Conservation (phyloP, 1,140 invertebrate species). For the Lepidurus arcticus region DNA sequence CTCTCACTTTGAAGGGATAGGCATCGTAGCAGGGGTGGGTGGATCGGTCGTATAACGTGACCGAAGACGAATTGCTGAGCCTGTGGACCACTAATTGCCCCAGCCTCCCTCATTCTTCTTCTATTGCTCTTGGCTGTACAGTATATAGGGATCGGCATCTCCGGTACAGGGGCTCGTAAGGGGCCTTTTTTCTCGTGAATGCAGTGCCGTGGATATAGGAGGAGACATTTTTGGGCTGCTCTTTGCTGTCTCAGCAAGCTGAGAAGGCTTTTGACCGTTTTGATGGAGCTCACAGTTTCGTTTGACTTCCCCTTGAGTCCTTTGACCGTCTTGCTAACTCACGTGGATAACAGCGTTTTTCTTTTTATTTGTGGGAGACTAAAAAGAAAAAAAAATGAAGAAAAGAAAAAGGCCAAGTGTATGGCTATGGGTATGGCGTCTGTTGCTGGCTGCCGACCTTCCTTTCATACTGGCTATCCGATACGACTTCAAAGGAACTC, state of each 20-base stretch:
- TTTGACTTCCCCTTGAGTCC: slow-evolving; percentile 9
- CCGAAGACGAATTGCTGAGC: slow-evolving; percentile 21
- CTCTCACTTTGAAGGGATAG: not conserved
- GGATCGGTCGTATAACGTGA: not conserved
- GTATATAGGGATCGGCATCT: no score
- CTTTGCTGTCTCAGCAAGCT: slow-evolving; percentile 5
- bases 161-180: not conserved
- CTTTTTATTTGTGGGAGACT: not conserved
- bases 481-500: slow-evolving; percentile 14
- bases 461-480: slow-evolving; percentile 21
- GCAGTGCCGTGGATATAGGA: not conserved
- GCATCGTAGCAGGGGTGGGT: not conserved
- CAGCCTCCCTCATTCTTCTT: not conserved
- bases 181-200: not conserved
- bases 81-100: slow-evolving; percentile 2
- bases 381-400: not conserved
- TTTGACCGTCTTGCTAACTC: slow-evolving; percentile 15
- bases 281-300: not conserved
- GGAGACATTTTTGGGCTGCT: not conserved
- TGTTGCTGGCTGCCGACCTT: not conserved
- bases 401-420: slow-evolving; percentile 17
- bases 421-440: not conserved
- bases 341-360: slow-evolving; percentile 11
- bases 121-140: not conserved
- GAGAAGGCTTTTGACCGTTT: slow-evolving; percentile 7